Evolutionary conservation across 2,797 vertebrate genomes (phyloP).

Genomic region (Hypotaenidia okinawae): DNA sequence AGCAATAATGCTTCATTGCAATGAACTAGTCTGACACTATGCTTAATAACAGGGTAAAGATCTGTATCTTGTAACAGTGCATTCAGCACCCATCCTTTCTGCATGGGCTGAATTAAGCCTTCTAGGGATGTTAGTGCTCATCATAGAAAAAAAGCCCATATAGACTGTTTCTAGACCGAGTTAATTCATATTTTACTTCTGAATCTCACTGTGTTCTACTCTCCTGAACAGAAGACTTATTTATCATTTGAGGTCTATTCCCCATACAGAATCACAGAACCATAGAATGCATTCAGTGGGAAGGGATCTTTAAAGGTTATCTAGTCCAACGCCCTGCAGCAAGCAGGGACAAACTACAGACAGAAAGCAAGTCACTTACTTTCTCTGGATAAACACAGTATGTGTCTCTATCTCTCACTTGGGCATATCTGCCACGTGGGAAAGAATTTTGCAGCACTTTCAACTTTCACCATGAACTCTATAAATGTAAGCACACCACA

Average conservation of each 20-base stretch:
- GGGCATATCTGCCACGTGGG: neutral
- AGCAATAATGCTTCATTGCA: neutral
- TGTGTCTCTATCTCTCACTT: neutral
- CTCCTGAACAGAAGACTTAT: neutral
- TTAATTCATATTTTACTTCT: neutral
- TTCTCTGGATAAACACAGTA: neutral
- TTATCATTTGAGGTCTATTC: neutral
- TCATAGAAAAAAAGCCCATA: neutral
- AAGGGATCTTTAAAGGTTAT: too few relatives aligned
- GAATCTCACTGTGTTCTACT: neutral
- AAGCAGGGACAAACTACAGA: neutral
- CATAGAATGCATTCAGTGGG: too few relatives aligned
- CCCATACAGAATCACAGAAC: neutral
- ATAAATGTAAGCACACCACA: neutral
- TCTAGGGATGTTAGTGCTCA: neutral
- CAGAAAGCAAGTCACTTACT: neutral
- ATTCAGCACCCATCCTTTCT: neutral
- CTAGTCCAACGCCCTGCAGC: too few relatives aligned
- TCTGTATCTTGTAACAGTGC: accelerated
- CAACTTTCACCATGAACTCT: neutral
- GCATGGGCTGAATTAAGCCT: neutral
- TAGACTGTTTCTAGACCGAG: neutral
- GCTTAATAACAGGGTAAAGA: neutral
- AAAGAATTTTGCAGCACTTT: neutral
- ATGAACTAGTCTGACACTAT: neutral